A percentile compares a stretch with the other conserved stretches of the same genome.
Conservation (phyloP, 2,888 invertebrate species). For the Clitarchus hookeri region DNA sequence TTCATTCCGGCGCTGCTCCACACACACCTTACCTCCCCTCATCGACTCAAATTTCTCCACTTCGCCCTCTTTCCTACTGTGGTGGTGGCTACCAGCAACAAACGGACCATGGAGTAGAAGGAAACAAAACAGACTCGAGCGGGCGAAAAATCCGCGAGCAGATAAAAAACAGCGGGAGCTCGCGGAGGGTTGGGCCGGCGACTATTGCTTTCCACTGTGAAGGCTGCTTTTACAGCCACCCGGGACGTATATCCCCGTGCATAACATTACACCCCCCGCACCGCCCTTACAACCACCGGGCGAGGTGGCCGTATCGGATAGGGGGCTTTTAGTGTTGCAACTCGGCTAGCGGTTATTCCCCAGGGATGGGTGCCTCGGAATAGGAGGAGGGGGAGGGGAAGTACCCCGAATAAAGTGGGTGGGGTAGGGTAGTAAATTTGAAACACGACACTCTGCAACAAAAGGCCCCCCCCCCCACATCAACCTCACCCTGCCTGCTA, state of each 20-base stretch:
- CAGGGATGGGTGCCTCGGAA: not conserved
- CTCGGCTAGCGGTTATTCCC: not conserved
- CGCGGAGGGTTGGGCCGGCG: not conserved
- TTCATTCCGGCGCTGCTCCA: too few relatives aligned
- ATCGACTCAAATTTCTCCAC: too few relatives aligned
- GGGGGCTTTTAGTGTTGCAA: not conserved
- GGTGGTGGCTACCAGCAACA: too few relatives aligned
- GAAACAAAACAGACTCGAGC: too few relatives aligned
- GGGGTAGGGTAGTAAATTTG: not conserved
- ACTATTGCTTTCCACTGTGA: not conserved
- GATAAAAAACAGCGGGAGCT: not conserved
- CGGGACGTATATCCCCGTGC: conserved; percentile 7
- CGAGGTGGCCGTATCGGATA: not conserved
- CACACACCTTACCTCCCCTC: too few relatives aligned
- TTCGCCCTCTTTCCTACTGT: too few relatives aligned
- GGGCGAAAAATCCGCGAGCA: too few relatives aligned
- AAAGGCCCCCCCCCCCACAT: not conserved
- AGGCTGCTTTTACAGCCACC: not conserved
- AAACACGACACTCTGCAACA: conserved; percentile 10
- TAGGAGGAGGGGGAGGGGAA: not conserved
- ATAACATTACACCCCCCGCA: not conserved
- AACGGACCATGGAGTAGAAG: too few relatives aligned
- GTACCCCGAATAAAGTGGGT: too few relatives aligned
- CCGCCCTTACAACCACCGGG: not conserved
- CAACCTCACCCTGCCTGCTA: not conserved